Conservation (phyloP, 2,113 vertebrate genomes). For the Tenebrosternarchus preto region DNA sequence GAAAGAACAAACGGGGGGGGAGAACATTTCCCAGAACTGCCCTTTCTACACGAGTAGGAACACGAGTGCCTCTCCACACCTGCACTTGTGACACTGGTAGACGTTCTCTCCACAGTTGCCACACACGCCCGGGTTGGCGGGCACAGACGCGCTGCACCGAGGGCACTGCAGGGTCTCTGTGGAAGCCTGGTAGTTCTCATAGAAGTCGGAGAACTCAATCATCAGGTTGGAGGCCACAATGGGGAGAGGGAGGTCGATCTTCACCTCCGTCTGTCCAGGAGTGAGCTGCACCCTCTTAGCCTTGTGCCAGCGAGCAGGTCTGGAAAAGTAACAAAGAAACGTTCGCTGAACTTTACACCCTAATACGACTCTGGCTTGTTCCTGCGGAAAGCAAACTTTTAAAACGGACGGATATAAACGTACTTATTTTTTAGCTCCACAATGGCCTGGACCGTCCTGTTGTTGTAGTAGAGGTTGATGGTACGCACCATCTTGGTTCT, state of each 20-base stretch:
- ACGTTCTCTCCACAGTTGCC: constrained; percentile 98
- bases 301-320: constrained; percentile 97
- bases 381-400: not conserved
- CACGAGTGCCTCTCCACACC: constrained; percentile 64
- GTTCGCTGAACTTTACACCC: not conserved
- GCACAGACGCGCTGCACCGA: constrained; percentile 94
- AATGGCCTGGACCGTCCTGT: constrained; percentile 96
- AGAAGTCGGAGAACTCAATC: constrained; percentile 98
- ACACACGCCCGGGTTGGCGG: constrained; percentile 95
- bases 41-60: not conserved
- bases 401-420: constrained; percentile 29
- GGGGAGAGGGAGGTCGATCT: constrained; percentile 93
- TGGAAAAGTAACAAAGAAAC: constrained; percentile 50
- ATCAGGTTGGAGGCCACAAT: constrained; percentile 98
- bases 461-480: constrained; percentile 98
- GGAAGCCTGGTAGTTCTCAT: constrained; percentile 98
- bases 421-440: constrained; percentile 99
- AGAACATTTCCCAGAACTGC: too few species aligned
- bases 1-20: not conserved
- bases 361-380: too few species aligned
- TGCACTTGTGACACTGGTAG: constrained; percentile 98
- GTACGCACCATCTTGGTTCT: constrained; percentile 98
- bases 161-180: constrained; percentile 97
- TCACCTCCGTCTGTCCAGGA: constrained; percentile 95
- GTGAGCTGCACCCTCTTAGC: constrained; percentile 97